Evolutionary conservation across 2,888 invertebrate genomes (phyloP), one percentile per base, ranked within the genome.

Genomic region (Aquatica leii): DNA sequence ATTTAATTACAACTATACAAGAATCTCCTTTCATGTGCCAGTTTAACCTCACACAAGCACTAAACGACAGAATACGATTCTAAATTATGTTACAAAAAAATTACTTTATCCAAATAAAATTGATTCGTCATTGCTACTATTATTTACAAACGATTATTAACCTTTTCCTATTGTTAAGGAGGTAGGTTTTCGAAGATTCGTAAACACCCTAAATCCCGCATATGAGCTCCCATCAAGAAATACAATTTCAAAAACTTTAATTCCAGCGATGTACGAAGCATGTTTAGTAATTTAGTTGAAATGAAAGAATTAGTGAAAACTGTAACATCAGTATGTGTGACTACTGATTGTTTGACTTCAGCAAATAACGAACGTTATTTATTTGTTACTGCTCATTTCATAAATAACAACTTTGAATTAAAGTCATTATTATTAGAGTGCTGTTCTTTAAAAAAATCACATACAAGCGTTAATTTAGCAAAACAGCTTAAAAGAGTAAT

Each of bases 291-390:
- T 31, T 4, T 9, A 6, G 9, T 9, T 6, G 9, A 31, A 31
- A 6, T 9, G 4, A 31, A 6, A 9, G 31, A 6, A 31, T 9
- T 9, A 31, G 31, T 31, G 4, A 31, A 31, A 31, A 9, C 31
- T 31, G 5, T 40, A 9, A 67, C 71, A 54, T 14, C n/a, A n/a
- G n/a, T n/a, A n/a, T n/a, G n/a, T n/a, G n/a, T 77, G 37, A 76
- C 76, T 24, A 74, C 73, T 5, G 76, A 77, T 61, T 69, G 71
- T 54, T 75, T 76, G 75, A 75, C 75, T 11, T 76, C 76, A 6
- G 17, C 59, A n/a, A 74, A 69, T 53, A 69, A 63, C 17, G 75
- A 76, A 54, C 70, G 59, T 62, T 75, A 66, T 63, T 56, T 76
- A 40, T 72, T 66, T 20, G 70, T 73, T 8, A 75, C 69, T 9